Evolutionary conservation across 1,140 invertebrate genomes (phyloP), one percentile per base, ranked within the genome.

Genomic region (Capitella teleta): DNA sequence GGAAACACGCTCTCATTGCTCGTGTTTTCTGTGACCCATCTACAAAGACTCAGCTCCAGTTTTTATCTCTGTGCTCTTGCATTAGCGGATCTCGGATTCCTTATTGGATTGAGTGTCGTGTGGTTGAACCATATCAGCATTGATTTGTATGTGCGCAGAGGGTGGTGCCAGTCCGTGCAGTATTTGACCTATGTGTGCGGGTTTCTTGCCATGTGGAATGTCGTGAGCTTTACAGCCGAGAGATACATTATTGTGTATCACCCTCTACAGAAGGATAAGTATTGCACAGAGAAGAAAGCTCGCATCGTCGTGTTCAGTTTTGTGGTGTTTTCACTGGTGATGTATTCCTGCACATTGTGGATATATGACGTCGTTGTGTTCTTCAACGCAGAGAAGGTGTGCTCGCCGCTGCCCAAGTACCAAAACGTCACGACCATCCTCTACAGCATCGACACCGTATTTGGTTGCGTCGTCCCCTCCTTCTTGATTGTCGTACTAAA

Each of bases 401-500:
- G 38, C 23, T 8, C 38, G 10, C 38, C 38, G 8, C 26, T 32
- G 3, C 45, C 45, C 4, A n/a, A 36, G 24, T 18, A 32, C 28
- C 23, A 47, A 8, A n/a, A 47, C 45, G 14, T 47, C 45, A 47
- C 36, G 14, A 47, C 45, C 24, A 23, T 47, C 10, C 44, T 51
- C 26, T 37, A 16, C n/a, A 41, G 49, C 18, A 14, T 46, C n/a
- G 49, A 51, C 16, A 51, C 49, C 12, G 16, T 51, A 18, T n/a
- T 51, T 12, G 18, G 41, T 23, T 47, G 49, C 28, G n/a, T 36
- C 28, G 40, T 43, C 0, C 49, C 49, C 0, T 76, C 85, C 48
- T 68, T 75, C 14, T 61, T 81, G 21, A 86, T 87, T 40, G 75
- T 82, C 1, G 62, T 81, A 0, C 70, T 87, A 51, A 87, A 87